Conservation (phyloP, 2,113 vertebrate genomes). For the Orthonyx spaldingii region DNA sequence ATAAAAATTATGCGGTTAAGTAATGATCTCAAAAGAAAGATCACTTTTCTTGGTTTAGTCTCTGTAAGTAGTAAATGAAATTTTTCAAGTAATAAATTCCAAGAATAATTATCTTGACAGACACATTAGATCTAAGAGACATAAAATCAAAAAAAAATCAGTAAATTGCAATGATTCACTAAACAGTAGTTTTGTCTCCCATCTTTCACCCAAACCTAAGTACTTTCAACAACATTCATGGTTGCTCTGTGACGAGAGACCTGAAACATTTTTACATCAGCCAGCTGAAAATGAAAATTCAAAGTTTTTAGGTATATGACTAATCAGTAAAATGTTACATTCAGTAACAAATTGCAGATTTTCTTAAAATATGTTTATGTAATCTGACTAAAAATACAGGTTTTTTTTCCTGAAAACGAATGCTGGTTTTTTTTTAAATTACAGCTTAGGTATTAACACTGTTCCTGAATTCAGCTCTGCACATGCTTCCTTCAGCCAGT, state of each 20-base stretch:
- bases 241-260: background rate
- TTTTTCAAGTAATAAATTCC: background rate
- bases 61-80: background rate
- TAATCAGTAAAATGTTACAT: background rate
- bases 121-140: background rate
- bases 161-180: background rate
- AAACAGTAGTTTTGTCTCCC: background rate
- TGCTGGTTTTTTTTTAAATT: background rate
- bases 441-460: fast-evolving
- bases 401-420: background rate
- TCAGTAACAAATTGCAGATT: background rate
- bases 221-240: background rate
- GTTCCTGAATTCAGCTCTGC: background rate
- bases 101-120: background rate
- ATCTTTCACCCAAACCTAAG: background rate
- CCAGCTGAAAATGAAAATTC: background rate
- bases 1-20: background rate
- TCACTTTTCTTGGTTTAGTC: background rate
- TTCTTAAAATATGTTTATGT: background rate
- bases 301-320: background rate
- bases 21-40: background rate
- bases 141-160: background rate
- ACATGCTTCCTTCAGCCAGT: background rate
- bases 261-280: background rate
- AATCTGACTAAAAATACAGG: background rate